Evolutionary conservation across 2,113 vertebrate species (phyloP).

Genomic region (Hiodon alosoides): DNA sequence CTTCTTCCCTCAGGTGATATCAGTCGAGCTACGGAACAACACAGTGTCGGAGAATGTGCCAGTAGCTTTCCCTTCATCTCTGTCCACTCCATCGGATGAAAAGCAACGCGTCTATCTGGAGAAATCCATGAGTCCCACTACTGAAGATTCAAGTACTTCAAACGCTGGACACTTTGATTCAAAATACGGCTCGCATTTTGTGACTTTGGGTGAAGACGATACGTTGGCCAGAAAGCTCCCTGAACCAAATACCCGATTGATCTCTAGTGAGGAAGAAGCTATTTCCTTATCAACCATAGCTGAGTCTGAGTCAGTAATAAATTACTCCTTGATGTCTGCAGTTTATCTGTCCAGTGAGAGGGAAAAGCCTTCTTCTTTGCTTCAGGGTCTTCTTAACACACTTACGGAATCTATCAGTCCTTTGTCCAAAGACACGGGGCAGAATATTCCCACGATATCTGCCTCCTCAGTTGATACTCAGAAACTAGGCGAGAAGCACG

Average conservation of each 20-base stretch:
- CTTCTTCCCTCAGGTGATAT: conserved; percentile 35
- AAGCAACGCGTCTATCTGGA: not conserved
- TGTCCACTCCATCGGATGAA: conserved; percentile 35
- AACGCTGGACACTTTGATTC: conserved; percentile 15
- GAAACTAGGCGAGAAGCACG: conserved; percentile 33
- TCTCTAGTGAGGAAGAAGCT: conserved; percentile 36
- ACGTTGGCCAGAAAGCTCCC: conserved; percentile 12
- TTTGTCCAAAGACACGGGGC: conserved; percentile 32
- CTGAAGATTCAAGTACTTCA: conserved; percentile 20
- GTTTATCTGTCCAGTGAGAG: conserved; percentile 35
- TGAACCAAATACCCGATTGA: conserved; percentile 31
- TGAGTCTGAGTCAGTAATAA: conserved; percentile 38
- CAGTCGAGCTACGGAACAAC: conserved; percentile 33
- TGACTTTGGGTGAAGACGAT: conserved; percentile 17
- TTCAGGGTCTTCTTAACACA: conserved; percentile 40
- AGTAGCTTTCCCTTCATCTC: not conserved
- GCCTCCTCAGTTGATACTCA: conserved; percentile 44
- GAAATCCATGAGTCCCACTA: conserved; percentile 8
- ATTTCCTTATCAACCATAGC: conserved; percentile 29
- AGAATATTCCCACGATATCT: conserved; percentile 35
- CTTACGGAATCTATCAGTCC: conserved; percentile 37
- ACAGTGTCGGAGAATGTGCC: not conserved
- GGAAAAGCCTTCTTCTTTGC: conserved; percentile 34
- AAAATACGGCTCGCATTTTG: conserved; percentile 23
- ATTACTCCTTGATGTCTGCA: conserved; percentile 33